A percentile compares a stretch with the other conserved stretches of the same genome.
Conservation (phyloP, 2,888 invertebrate genomes). For the Antheraea yamamai region DNA sequence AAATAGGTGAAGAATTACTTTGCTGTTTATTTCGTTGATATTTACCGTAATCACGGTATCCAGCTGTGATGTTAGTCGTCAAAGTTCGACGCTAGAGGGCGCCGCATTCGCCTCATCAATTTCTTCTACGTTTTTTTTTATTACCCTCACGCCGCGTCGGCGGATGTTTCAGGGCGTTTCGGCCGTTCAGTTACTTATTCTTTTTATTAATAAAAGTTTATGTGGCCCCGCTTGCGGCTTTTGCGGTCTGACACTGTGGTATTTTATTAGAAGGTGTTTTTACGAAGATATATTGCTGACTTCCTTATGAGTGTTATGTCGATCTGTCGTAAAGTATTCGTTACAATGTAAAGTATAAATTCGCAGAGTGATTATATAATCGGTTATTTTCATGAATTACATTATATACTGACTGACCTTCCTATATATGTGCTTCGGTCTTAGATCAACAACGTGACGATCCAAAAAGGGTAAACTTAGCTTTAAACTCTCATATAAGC, state of each 20-base stretch:
- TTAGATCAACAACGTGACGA: too few relatives aligned
- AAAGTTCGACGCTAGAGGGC: conserved; percentile 37
- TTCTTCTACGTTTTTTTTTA: conserved; percentile 63
- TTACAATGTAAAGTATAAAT: neutral
- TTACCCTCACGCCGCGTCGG: conserved; percentile 58
- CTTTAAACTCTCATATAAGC: too few relatives aligned
- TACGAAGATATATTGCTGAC: conserved; percentile 10
- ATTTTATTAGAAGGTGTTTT: conserved; percentile 12
- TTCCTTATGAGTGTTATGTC: neutral
- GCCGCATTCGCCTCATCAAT: conserved; percentile 61
- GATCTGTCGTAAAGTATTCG: neutral
- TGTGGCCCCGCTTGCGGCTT: conserved; percentile 39
- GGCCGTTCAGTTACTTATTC: conserved; percentile 60
- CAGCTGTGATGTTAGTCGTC: conserved; percentile 36
- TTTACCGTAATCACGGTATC: conserved; percentile 26
- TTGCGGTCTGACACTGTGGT: conserved; percentile 11
- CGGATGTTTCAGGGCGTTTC: conserved; percentile 60
- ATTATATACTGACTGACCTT: too few relatives aligned
- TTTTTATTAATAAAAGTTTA: conserved; percentile 74
- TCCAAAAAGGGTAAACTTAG: too few relatives aligned
- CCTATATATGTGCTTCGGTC: too few relatives aligned
- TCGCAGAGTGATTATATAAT: too few relatives aligned
- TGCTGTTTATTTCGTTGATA: too few relatives aligned
- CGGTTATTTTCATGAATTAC: too few relatives aligned
- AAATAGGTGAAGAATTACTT: neutral